Conservation (phyloP, 2,888 invertebrate genomes). For the Blastobasis lacticolella region DNA sequence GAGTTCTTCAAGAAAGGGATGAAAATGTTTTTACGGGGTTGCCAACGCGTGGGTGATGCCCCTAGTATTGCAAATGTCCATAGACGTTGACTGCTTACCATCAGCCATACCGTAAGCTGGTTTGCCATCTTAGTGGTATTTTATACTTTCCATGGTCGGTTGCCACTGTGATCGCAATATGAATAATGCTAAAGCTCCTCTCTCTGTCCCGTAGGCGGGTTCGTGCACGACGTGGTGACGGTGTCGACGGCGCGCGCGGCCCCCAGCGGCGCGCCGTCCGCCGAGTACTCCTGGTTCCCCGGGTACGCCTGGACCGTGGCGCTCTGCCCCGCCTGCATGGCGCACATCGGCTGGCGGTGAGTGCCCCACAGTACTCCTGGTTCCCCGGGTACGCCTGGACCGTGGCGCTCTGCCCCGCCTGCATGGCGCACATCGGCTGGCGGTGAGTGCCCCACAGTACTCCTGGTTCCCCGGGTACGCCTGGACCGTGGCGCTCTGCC, state of each 20-base stretch:
- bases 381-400: slow-evolving; percentile 68
- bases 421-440: slow-evolving; percentile 57
- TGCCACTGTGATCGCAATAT: too few species aligned
- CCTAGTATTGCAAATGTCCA: too few species aligned
- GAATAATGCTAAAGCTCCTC: too few species aligned
- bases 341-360: slow-evolving; percentile 57
- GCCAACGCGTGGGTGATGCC: too few species aligned
- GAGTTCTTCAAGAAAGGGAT: too few species aligned
- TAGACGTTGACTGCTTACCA: too few species aligned
- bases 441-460: slow-evolving; percentile 34
- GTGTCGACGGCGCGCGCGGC: slow-evolving; percentile 36
- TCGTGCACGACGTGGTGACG: slow-evolving; percentile 64
- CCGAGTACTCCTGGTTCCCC: slow-evolving; percentile 67
- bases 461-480: slow-evolving; percentile 69
- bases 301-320: slow-evolving; percentile 62
- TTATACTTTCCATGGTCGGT: too few species aligned
- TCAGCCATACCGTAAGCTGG: too few species aligned
- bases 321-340: slow-evolving; percentile 39
- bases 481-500: slow-evolving; percentile 53
- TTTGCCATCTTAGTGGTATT: too few species aligned
- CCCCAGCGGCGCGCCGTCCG: slow-evolving; percentile 35
- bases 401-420: slow-evolving; percentile 41
- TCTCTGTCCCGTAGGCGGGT: slow-evolving; percentile 41
- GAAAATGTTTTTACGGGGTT: too few species aligned
- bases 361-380: slow-evolving; percentile 50